These are phyloP conservation scores for Nycticebus coucang DNA, from an alignment of 2,113 vertebrate species.

Conservation along the genomic window DNA sequence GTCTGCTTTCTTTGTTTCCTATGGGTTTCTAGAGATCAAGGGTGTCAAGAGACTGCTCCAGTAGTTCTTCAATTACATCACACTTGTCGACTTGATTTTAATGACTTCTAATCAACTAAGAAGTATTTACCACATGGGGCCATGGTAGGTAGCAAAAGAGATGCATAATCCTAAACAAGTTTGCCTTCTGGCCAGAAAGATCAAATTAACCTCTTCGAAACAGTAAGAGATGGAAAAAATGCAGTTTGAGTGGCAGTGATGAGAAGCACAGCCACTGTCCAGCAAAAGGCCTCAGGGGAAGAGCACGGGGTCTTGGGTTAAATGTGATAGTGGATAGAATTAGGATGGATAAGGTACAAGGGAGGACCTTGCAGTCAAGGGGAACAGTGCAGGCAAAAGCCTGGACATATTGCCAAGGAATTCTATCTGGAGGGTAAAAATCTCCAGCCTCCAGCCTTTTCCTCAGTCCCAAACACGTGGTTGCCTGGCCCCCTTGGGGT, in stretches of 20 bases:
- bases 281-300: background rate
- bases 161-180: background rate
- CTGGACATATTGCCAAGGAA: background rate
- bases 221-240: background rate
- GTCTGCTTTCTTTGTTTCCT: background rate
- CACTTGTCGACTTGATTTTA: background rate
- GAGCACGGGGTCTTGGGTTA: no score
- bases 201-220: constrained; percentile 3
- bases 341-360: no score
- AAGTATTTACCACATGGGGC: background rate
- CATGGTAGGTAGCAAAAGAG: background rate
- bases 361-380: rapidly evolving
- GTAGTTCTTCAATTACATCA: background rate
- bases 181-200: background rate
- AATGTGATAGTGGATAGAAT: background rate
- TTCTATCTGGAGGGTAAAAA: background rate
- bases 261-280: background rate
- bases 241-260: background rate
- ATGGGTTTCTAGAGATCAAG: background rate
- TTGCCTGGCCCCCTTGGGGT: rapidly evolving
- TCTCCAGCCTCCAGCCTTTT: background rate
- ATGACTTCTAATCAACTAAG: background rate
- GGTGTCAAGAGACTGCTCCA: background rate
- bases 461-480: background rate
- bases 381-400: background rate